Conservation (phyloP, 2,888 invertebrate genomes). For the Troglohyphantes excavatus region DNA sequence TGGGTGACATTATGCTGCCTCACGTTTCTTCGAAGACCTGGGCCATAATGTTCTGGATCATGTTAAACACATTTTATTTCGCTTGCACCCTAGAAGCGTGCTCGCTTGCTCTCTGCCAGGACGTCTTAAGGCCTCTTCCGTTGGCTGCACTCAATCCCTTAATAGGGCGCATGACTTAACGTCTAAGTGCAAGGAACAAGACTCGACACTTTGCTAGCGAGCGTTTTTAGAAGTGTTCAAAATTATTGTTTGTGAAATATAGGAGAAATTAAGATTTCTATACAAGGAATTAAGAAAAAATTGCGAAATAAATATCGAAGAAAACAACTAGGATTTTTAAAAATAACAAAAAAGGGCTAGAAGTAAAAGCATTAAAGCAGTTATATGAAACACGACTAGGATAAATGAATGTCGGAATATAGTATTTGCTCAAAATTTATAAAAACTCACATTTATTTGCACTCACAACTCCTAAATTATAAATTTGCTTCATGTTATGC, state of each 20-base stretch:
- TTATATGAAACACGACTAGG: no score
- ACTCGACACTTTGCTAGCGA: conserved; percentile 44
- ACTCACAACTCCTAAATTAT: no score
- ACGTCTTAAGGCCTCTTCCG: conserved; percentile 3
- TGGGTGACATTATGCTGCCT: conserved; percentile 75
- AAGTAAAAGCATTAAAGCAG: no score
- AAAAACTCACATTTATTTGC: no score
- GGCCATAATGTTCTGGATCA: conserved; percentile 69
- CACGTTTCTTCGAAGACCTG: conserved; percentile 61
- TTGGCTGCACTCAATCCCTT: conserved; percentile 4
- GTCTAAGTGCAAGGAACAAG: conserved; percentile 31
- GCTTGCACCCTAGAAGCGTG: conserved; percentile 45
- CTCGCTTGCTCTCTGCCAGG: conserved; percentile 36
- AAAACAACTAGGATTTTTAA: no score
- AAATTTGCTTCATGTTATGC: no score
- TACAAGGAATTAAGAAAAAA: no score
- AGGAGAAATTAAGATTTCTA: no score
- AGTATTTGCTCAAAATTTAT: no score
- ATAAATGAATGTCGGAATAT: no score
- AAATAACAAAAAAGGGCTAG: no score
- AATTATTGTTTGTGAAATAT: conserved; percentile 26
- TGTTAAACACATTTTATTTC: conserved; percentile 77
- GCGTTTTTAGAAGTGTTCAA: background rate
- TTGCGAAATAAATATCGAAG: no score
- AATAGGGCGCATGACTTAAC: conserved; percentile 38